A percentile compares a stretch with the other conserved stretches of the same genome.
phyloP scores from a whole-genome alignment of 2,888 invertebrate genomes.

The Drosophila nr. fundita region DNA sequence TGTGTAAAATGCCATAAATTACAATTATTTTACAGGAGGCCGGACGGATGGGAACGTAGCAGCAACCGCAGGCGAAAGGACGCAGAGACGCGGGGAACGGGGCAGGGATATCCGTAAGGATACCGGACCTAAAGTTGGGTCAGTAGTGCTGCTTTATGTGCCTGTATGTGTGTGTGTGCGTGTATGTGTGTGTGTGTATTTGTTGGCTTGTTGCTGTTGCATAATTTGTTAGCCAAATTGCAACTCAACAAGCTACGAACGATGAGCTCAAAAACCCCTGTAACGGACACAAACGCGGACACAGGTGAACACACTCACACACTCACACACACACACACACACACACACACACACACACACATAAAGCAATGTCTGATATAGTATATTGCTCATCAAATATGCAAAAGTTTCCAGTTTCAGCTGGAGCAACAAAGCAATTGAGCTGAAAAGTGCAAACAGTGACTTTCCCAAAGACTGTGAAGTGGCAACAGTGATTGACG shows the following conservation, averaged over 20 bases:
- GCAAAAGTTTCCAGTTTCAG: constrained; percentile 66
- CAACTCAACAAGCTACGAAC: constrained; percentile 74
- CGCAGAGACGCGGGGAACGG: not conserved
- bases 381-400: constrained; percentile 66
- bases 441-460: constrained; percentile 18
- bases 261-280: constrained; percentile 39
- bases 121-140: constrained; percentile 58
- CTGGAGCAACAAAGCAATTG: constrained; percentile 18
- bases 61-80: not conserved
- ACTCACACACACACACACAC: constrained; percentile 20
- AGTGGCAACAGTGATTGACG: constrained; percentile 9
- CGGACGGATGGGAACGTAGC: constrained; percentile 40
- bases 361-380: constrained; percentile 15
- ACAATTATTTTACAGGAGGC: constrained; percentile 74
- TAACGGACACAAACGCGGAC: constrained; percentile 23
- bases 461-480: constrained; percentile 20
- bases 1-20: constrained; percentile 80
- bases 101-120: constrained; percentile 5
- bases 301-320: constrained; percentile 26
- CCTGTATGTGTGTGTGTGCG: constrained; percentile 24
- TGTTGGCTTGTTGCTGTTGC: constrained; percentile 61
- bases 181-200: constrained; percentile 27
- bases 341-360: no score
- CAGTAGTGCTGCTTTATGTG: constrained; percentile 51
- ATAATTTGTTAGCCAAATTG: constrained; percentile 78